Conservation (phyloP, 2,888 invertebrate species). For the Idaea biselata region DNA sequence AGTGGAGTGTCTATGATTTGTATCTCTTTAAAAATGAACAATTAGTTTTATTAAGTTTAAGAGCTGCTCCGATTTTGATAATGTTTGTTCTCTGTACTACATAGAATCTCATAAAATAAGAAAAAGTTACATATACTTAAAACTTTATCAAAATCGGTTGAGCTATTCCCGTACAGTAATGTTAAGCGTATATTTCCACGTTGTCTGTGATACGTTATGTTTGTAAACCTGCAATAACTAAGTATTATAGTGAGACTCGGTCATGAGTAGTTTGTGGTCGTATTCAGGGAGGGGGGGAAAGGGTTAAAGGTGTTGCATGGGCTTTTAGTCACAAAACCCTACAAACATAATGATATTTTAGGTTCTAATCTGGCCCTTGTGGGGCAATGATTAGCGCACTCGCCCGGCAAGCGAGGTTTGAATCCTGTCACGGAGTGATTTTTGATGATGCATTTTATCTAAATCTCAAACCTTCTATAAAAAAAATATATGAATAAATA, state of each 20-base stretch:
- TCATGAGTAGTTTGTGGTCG: background rate
- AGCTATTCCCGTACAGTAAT: background rate
- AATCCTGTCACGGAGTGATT: too few relatives aligned
- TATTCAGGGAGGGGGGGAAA: background rate
- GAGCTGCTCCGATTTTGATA: background rate
- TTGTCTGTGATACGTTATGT: slow-evolving; percentile 1
- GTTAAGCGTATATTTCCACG: slow-evolving; percentile 1
- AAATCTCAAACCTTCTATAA: too few relatives aligned
- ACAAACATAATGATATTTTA: too few relatives aligned
- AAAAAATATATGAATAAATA: too few relatives aligned
- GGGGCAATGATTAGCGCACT: too few relatives aligned
- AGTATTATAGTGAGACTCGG: background rate
- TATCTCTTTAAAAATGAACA: too few relatives aligned
- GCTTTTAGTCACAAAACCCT: too few relatives aligned
- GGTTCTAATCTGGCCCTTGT: too few relatives aligned
- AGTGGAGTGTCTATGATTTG: background rate
- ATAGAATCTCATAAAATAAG: background rate
- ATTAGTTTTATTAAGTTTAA: background rate
- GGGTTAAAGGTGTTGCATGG: too few relatives aligned
- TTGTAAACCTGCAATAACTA: background rate
- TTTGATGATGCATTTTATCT: too few relatives aligned
- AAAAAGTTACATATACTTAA: background rate
- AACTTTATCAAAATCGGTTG: background rate
- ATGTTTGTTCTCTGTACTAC: background rate
- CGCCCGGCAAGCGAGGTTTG: too few relatives aligned